Conservation (phyloP, 1,140 invertebrate genomes). For the Oryzaephilus surinamensis region DNA sequence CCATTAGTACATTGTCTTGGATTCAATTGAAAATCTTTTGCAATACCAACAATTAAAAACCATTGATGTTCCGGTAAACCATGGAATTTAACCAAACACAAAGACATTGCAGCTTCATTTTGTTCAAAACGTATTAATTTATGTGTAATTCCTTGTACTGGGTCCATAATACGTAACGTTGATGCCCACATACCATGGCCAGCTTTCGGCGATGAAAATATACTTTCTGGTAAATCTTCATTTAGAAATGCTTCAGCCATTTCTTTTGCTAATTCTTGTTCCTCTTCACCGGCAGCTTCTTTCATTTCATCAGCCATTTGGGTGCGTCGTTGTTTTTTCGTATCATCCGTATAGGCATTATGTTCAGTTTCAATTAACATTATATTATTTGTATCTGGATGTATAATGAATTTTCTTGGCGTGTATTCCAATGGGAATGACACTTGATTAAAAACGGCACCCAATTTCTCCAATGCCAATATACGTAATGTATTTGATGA, state of each 20-base stretch:
- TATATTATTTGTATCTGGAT: conserved; percentile 85
- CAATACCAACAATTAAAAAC: conserved; percentile 78
- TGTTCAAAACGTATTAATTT: conserved; percentile 80
- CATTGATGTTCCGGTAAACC: conserved; percentile 54
- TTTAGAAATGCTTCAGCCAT: conserved; percentile 94
- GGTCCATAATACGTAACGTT: conserved; percentile 81
- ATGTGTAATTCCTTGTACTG: conserved; percentile 68
- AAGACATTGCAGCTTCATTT: conserved; percentile 84
- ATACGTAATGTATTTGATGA: conserved; percentile 95
- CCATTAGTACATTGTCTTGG: conserved; percentile 71
- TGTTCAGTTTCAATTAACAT: conserved; percentile 96
- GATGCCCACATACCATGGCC: conserved; percentile 97
- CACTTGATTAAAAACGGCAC: conserved; percentile 93
- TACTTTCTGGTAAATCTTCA: conserved; percentile 85
- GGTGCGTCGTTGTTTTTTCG: conserved; percentile 81
- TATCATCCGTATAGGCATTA: conserved; percentile 96
- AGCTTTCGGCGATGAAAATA: conserved; percentile 94
- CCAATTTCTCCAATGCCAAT: conserved; percentile 95
- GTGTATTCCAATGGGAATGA: conserved; percentile 89
- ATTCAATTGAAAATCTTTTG: conserved; percentile 82
- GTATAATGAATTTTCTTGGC: conserved; percentile 89
- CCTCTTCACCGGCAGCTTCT: conserved; percentile 89
- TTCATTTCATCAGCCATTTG: conserved; percentile 89
- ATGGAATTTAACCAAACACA: conserved; percentile 55
- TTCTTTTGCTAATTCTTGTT: conserved; percentile 88